These are phyloP conservation scores for Notechis scutatus DNA, from an alignment of 2,113 vertebrate genomes.

Conservation along the genomic window DNA sequence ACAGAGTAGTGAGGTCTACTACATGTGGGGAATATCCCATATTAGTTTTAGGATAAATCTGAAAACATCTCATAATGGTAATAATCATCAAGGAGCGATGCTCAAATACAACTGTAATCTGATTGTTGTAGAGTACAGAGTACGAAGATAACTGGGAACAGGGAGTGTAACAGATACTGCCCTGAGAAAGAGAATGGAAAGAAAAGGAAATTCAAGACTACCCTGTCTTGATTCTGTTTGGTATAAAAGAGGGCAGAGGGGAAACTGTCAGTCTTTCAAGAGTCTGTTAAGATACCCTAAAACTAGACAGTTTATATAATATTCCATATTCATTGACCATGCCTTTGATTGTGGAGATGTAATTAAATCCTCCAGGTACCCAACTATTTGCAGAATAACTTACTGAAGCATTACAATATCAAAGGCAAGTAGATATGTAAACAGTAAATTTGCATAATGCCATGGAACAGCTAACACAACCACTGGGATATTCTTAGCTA, in stretches of 20 bases:
- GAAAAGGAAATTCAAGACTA: not conserved
- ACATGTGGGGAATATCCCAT: not conserved
- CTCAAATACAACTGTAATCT: not conserved
- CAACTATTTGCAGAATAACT: not conserved
- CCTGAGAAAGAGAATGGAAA: not conserved
- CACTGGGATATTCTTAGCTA: not conserved
- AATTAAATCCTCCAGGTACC: not conserved
- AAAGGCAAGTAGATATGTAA: not conserved
- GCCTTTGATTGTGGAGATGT: not conserved
- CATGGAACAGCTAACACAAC: not conserved
- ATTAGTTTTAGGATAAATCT: not conserved
- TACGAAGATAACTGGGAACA: not conserved
- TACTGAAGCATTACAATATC: not conserved
- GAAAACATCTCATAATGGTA: not conserved
- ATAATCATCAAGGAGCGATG: not conserved
- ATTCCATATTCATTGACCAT: not conserved
- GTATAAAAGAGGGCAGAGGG: not conserved
- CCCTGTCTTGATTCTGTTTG: not conserved
- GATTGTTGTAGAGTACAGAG: not conserved
- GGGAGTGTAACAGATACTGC: not conserved
- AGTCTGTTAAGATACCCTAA: not conserved
- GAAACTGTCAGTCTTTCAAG: not conserved
- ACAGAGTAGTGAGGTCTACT: not conserved
- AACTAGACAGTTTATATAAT: not conserved
- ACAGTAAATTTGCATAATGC: not conserved